Conservation (phyloP, 2,888 invertebrate species). For the Pasiphila rectangulata region DNA sequence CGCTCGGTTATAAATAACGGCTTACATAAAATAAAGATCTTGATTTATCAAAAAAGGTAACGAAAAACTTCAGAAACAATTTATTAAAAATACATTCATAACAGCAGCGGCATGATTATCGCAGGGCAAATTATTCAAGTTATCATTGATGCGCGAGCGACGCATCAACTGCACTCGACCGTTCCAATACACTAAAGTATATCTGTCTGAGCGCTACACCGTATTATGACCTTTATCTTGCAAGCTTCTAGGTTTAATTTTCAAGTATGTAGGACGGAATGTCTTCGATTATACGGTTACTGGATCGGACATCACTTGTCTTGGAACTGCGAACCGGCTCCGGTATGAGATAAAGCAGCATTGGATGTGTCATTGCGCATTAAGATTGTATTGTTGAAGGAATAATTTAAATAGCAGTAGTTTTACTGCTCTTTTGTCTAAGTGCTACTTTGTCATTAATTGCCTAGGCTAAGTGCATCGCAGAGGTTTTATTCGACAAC, state of each 20-base stretch:
- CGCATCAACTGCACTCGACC: slow-evolving; percentile 31
- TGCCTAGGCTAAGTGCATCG: slow-evolving; percentile 28
- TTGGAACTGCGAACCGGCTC: slow-evolving; percentile 38
- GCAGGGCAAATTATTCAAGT: slow-evolving; percentile 55
- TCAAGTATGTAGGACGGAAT: slow-evolving; percentile 8
- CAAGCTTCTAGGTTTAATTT: slow-evolving; percentile 6
- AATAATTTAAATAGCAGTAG: slow-evolving; percentile 43
- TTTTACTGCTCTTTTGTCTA: slow-evolving; percentile 30
- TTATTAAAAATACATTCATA: slow-evolving; percentile 40
- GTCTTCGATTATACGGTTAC: slow-evolving; percentile 44
- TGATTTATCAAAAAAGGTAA: neutral
- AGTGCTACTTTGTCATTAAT: slow-evolving; percentile 33
- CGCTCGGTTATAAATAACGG: too few relatives aligned
- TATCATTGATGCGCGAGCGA: slow-evolving; percentile 45
- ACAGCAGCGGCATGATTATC: slow-evolving; percentile 48
- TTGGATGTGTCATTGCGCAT: slow-evolving; percentile 51
- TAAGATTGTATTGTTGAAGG: slow-evolving; percentile 49
- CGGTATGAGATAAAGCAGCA: slow-evolving; percentile 44
- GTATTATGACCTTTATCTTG: slow-evolving; percentile 18
- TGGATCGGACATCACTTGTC: slow-evolving; percentile 45
- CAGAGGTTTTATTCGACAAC: slow-evolving; percentile 27
- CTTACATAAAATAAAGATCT: too few relatives aligned
- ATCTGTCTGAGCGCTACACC: slow-evolving; percentile 9
- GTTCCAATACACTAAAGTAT: slow-evolving; percentile 19
- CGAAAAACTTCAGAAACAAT: slow-evolving; percentile 1